phyloP scores from a whole-genome alignment of 1,140 invertebrate genomes.

The Drosophila persimilis region DNA sequence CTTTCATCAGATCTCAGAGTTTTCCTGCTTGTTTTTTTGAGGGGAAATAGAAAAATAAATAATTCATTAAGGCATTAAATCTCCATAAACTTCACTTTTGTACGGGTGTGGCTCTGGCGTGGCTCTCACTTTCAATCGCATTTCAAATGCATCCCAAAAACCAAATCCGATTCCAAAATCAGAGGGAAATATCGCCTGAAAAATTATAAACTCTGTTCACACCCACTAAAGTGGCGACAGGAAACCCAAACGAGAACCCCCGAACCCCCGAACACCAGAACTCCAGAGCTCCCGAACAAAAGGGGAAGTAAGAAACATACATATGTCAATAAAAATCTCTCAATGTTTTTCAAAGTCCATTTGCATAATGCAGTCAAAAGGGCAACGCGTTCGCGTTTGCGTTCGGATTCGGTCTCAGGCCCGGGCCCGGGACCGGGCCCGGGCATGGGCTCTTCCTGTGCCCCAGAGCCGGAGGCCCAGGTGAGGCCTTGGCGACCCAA shows the following conservation, averaged over 20 bases:
- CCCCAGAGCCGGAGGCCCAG: slow-evolving; percentile 20
- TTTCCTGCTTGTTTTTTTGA: slow-evolving; percentile 9
- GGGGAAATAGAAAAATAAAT: slow-evolving; percentile 58
- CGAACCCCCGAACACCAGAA: slow-evolving; percentile 8
- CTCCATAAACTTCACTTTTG: slow-evolving; percentile 64
- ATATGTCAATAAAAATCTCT: slow-evolving; percentile 80
- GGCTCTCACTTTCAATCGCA: slow-evolving; percentile 62
- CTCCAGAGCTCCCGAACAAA: slow-evolving; percentile 18
- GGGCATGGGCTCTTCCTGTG: slow-evolving; percentile 19
- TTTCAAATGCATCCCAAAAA: too few relatives aligned
- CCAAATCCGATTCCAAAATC: slow-evolving; percentile 28
- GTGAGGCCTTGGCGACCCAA: slow-evolving; percentile 52
- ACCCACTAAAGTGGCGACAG: slow-evolving; percentile 73
- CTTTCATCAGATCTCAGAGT: slow-evolving; percentile 30
- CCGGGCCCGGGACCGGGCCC: too few relatives aligned
- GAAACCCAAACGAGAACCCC: slow-evolving; percentile 57
- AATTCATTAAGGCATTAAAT: slow-evolving; percentile 64
- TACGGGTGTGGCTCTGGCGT: slow-evolving; percentile 5
- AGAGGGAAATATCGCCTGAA: slow-evolving; percentile 17
- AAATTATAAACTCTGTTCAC: slow-evolving; percentile 69
- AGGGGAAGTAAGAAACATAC: slow-evolving; percentile 64
- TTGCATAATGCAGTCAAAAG: slow-evolving; percentile 82
- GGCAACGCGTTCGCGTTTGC: slow-evolving; percentile 53
- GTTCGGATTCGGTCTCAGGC: too few relatives aligned
- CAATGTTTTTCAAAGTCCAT: slow-evolving; percentile 52